Evolutionary conservation across 1,140 invertebrate genomes (phyloP).

Genomic region (Listronotus oregonensis): DNA sequence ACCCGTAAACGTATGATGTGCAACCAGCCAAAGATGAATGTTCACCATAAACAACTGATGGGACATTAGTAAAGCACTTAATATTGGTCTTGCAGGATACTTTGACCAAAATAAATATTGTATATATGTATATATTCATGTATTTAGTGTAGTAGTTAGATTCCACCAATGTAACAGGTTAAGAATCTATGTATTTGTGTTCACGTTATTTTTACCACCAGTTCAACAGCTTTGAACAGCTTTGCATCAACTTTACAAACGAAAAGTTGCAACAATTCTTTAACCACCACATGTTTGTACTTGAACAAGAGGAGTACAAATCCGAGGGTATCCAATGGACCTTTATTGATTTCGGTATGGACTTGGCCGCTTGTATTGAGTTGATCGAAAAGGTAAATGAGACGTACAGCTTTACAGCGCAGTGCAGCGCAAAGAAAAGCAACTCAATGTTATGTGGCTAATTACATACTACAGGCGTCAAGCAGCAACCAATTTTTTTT

Average conservation of each 20-base stretch:
- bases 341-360: constrained; percentile 98
- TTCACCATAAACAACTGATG: too few species aligned
- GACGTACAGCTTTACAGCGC: constrained; percentile 3
- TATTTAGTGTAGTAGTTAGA: constrained; percentile 15
- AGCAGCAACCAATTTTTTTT: neutral
- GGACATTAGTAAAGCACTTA: neutral
- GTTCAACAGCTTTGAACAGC: constrained; percentile 98
- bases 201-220: constrained; percentile 15
- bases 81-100: constrained; percentile 36
- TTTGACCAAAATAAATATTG: constrained; percentile 6
- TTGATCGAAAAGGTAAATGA: constrained; percentile 91
- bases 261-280: constrained; percentile 98
- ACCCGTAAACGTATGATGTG: too few species aligned
- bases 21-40: too few species aligned
- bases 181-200: constrained; percentile 19
- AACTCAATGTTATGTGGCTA: constrained; percentile 31
- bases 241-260: constrained; percentile 99
- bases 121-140: neutral
- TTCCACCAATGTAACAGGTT: constrained; percentile 31
- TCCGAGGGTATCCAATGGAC: constrained; percentile 93
- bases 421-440: neutral
- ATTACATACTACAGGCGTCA: neutral
- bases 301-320: constrained; percentile 97
- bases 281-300: constrained; percentile 98
- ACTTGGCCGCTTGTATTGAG: constrained; percentile 95